Evolutionary conservation across 2,113 vertebrate genomes (phyloP).

Genomic region (Camelus bactrianus): DNA sequence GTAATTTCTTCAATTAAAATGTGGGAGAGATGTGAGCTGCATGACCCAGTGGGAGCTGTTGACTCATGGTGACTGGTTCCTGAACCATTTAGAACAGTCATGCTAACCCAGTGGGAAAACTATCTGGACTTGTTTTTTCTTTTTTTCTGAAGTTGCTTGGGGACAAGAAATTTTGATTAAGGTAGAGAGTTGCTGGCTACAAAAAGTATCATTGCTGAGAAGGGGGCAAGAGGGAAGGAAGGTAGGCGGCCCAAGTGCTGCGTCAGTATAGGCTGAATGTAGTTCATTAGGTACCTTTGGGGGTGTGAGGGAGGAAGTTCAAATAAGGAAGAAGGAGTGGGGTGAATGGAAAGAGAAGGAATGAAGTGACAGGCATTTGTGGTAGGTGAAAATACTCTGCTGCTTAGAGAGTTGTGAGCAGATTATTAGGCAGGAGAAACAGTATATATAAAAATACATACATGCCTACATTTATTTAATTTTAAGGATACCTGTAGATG

Average conservation of each 20-base stretch:
- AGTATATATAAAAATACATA: neutral
- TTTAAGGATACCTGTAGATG: neutral
- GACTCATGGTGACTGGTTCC: neutral
- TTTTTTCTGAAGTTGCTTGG: slow-evolving; percentile 50
- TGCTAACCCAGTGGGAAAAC: slow-evolving; percentile 30
- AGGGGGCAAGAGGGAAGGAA: neutral
- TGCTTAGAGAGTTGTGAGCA: neutral
- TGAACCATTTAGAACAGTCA: neutral
- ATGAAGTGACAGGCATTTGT: neutral
- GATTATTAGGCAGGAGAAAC: neutral
- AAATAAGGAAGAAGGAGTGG: neutral
- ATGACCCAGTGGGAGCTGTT: slow-evolving; percentile 53
- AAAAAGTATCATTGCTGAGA: slow-evolving; percentile 15
- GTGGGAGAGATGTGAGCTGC: slow-evolving; percentile 9
- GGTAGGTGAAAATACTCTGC: neutral
- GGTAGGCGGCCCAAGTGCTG: slow-evolving; percentile 15
- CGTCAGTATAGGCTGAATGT: neutral
- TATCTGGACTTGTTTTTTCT: neutral
- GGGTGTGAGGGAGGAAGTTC: neutral
- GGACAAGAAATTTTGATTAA: slow-evolving; percentile 39
- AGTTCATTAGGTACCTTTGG: neutral
- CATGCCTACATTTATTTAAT: neutral
- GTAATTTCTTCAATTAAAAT: slow-evolving; percentile 65
- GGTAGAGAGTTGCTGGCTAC: slow-evolving; percentile 10
- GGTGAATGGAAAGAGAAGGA: neutral